A percentile compares a stretch with the other conserved stretches of the same genome.
phyloP scores from a whole-genome alignment of 2,797 vertebrate species.

The Masticophis lateralis region DNA sequence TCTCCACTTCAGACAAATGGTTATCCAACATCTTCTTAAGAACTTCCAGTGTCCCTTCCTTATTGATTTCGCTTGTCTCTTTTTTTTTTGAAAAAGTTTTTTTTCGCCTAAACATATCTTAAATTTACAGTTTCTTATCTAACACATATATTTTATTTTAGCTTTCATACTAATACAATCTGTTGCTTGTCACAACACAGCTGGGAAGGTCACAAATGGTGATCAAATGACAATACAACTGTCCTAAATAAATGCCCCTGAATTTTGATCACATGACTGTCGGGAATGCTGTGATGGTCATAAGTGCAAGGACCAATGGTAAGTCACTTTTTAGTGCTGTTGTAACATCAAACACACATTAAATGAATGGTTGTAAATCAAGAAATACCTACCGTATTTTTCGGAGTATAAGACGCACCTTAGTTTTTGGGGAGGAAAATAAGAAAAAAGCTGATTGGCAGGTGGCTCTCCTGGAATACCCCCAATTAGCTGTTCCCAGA shows the following conservation, averaged over 20 bases:
- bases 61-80: background rate
- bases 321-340: background rate
- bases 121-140: no score
- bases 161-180: no score
- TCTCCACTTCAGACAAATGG: no score
- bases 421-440: no score
- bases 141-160: no score
- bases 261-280: background rate
- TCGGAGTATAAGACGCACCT: no score
- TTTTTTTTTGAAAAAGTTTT: no score
- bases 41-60: background rate
- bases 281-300: background rate
- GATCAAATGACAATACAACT: background rate
- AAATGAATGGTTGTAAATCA: background rate
- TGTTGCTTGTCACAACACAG: background rate
- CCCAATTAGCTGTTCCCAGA: no score
- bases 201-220: background rate
- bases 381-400: background rate
- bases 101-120: no score
- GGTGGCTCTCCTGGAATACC: no score
- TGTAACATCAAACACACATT: background rate
- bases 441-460: no score
- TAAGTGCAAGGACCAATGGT: background rate
- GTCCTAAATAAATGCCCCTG: background rate
- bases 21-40: no score